Base-by-base conservation (phyloP, 2,113 vertebrate genomes). In the Chaenocephalus aceratus region DNA sequence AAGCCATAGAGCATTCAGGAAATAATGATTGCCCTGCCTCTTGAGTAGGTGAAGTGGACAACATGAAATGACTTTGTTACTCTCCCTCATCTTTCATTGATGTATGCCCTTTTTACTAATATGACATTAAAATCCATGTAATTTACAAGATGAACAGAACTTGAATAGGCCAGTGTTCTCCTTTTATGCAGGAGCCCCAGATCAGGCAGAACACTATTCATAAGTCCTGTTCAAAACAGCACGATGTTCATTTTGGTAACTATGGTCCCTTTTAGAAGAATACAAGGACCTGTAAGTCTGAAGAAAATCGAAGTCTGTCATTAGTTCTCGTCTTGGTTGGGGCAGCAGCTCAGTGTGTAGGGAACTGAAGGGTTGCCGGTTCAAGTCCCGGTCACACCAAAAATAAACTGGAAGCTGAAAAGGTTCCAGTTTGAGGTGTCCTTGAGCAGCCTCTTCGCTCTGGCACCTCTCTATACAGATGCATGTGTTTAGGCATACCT, bases 131-230 rank as follows among this genome's bases (percentile, higher is more conserved):
- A 51, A 52, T 82, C 13, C 26, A 10, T 72, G 9, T 54, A 13
- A 45, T 60, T 44, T 48, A 57, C 46, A 48, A 51, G 18, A 59
- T 62, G 10, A 51, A 15, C n/a, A 12, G 46, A 54, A 30, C n/a
- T 18, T 46, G 5, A 63, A 78, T 21, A 49, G 5, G 34, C 18
- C 45, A 62, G 15, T 46, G n/a, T 7, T 11, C 15, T 61, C 15
- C 10, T 7, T 63, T 36, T 21, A 4, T 48, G n/a, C 88, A 97
- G 96, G 96, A 96, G 54, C 94, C 95, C 12, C 96, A 96, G 90
- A 96, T 97, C 79, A 94, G 90, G 60, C 88, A 92, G 18, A 96
- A 97, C 84, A 36, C 7, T 7, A 41, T 7, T 41, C 7, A 41
- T 41, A 41, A 41, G 36, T 41, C 36, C 7, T 41, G 36, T 41